These are phyloP conservation scores for Maniola hyperantus DNA, from an alignment of 2,888 invertebrate species.

Conservation along the genomic window DNA sequence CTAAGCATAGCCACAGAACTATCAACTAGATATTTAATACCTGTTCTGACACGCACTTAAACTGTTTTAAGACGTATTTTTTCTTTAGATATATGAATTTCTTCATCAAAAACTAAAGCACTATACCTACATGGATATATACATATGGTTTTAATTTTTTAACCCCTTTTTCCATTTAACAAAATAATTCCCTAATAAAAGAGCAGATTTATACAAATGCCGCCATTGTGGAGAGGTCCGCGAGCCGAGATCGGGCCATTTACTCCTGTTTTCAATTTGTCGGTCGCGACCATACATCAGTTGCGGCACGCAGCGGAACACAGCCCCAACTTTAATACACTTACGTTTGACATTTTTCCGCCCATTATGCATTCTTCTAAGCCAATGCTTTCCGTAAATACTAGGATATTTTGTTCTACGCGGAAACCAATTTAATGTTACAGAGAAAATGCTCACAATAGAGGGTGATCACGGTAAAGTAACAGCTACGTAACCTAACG, in stretches of 20 bases:
- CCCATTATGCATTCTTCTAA: slow-evolving; percentile 72
- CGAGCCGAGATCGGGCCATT: slow-evolving; percentile 69
- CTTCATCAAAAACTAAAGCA: neutral
- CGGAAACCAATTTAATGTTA: slow-evolving; percentile 33
- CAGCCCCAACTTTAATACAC: slow-evolving; percentile 72
- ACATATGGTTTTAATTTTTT: neutral
- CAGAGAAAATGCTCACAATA: slow-evolving; percentile 17
- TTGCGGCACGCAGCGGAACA: slow-evolving; percentile 60
- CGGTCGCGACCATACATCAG: slow-evolving; percentile 71
- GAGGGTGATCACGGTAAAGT: too few species aligned
- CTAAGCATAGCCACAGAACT: too few species aligned
- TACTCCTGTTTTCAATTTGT: slow-evolving; percentile 76
- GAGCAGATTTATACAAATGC: slow-evolving; percentile 39
- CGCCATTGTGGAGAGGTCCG: slow-evolving; percentile 52
- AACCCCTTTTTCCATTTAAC: neutral
- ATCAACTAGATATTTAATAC: too few species aligned
- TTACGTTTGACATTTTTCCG: slow-evolving; percentile 75
- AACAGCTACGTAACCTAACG: neutral
- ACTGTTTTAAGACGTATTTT: too few species aligned
- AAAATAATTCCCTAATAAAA: slow-evolving; percentile 27
- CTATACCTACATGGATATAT: neutral
- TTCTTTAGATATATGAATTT: too few species aligned
- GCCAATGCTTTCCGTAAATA: slow-evolving; percentile 65
- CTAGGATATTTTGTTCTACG: slow-evolving; percentile 51
- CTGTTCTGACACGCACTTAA: too few species aligned